Conservation (phyloP, 2,888 invertebrate species). For the Apomyelois bistriatella region DNA sequence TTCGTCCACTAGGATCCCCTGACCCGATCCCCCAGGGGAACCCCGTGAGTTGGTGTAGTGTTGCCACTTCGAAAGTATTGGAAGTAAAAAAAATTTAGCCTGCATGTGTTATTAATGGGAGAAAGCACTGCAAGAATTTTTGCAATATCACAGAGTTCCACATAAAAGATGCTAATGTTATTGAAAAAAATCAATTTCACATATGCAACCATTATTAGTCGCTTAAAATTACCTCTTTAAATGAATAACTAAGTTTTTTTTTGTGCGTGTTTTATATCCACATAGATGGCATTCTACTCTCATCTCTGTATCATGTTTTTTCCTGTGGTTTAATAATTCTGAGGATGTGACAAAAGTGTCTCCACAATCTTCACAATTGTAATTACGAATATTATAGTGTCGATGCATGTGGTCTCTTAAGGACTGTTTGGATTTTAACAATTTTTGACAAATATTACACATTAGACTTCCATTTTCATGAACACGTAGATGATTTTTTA, state of each 20-base stretch:
- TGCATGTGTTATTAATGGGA: too few species aligned
- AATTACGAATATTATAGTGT: conserved; percentile 68
- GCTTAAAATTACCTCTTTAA: conserved; percentile 51
- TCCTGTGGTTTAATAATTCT: conserved; percentile 65
- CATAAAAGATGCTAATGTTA: too few species aligned
- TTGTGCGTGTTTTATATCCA: conserved; percentile 62
- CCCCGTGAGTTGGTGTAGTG: too few species aligned
- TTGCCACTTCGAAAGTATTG: too few species aligned
- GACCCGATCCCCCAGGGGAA: too few species aligned
- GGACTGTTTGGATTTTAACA: conserved; percentile 59
- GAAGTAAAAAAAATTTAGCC: too few species aligned
- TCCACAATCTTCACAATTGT: conserved; percentile 71
- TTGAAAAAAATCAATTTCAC: too few species aligned
- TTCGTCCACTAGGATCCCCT: too few species aligned
- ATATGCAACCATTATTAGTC: too few species aligned
- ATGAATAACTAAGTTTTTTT: conserved; percentile 62
- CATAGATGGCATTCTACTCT: conserved; percentile 63
- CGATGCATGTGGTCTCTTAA: conserved; percentile 62
- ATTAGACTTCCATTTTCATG: conserved; percentile 54
- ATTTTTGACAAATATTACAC: conserved; percentile 64
- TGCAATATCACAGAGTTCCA: too few species aligned
- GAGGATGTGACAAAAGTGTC: conserved; percentile 68
- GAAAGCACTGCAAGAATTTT: too few species aligned
- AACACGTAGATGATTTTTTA: conserved; percentile 62
- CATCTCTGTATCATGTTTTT: conserved; percentile 52